Percentiles rank a stretch among this genome's conserved stretches.
phyloP scores from a whole-genome alignment of 2,888 invertebrate species.

The Drosophila dives region DNA sequence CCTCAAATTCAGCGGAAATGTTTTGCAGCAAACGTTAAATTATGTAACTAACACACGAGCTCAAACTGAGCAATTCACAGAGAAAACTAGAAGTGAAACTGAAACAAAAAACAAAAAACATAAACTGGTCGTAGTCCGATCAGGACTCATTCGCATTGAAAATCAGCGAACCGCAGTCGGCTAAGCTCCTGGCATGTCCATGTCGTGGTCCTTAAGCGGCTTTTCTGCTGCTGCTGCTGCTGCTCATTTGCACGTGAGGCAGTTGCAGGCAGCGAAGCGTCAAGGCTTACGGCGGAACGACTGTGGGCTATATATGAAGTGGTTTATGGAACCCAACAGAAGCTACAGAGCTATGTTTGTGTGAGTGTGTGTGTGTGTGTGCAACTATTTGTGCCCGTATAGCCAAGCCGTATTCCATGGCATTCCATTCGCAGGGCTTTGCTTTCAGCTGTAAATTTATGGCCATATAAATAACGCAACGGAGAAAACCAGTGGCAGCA shows the following conservation, averaged over 20 bases:
- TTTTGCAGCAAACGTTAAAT: slow-evolving; percentile 75
- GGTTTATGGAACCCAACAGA: background rate
- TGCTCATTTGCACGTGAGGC: slow-evolving; percentile 70
- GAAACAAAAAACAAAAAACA: slow-evolving; percentile 17
- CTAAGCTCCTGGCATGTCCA: slow-evolving; percentile 63
- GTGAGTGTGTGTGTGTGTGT: slow-evolving; percentile 14
- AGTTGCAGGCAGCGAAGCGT: slow-evolving; percentile 61
- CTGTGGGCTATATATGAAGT: background rate
- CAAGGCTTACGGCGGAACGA: slow-evolving; percentile 63
- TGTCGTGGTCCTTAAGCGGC: slow-evolving; percentile 70
- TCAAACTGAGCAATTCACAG: slow-evolving; percentile 10
- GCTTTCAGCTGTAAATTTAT: slow-evolving; percentile 79
- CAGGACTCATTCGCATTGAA: slow-evolving; percentile 48
- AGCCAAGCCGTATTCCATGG: slow-evolving; percentile 3
- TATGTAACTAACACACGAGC: slow-evolving; percentile 66
- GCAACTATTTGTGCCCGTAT: slow-evolving; percentile 64
- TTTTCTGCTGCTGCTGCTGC: slow-evolving; percentile 38
- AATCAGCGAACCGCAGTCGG: slow-evolving; percentile 73
- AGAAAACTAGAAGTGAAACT: background rate
- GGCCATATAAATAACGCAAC: slow-evolving; percentile 74
- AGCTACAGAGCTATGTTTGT: background rate
- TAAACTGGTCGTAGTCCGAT: slow-evolving; percentile 12
- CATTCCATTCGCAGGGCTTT: slow-evolving; percentile 63
- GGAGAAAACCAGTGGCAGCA: slow-evolving; percentile 71
- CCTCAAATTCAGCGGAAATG: slow-evolving; percentile 77